Base-by-base conservation (phyloP, 2,113 vertebrate genomes). In the Chroicocephalus ridibundus region DNA sequence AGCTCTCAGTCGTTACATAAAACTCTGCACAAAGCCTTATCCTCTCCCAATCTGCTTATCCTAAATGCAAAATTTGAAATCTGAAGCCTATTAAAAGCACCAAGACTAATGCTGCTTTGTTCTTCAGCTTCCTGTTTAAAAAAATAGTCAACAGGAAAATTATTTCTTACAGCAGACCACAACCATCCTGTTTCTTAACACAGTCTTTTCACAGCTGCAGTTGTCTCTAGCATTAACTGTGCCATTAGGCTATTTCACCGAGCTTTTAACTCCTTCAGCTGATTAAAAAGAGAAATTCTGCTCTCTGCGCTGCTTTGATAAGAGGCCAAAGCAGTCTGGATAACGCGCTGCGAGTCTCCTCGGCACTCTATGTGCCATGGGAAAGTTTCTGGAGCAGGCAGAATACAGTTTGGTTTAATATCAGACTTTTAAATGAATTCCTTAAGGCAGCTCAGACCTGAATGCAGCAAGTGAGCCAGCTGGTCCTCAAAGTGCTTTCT, bases 81-180 rank as follows among this genome's bases (percentile, higher is more conserved):
- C 61, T 95, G 96, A 94, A 95, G 57, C 77, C 68, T 95, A 93
- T 97, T 96, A 95, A 96, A 95, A 94, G 92, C 95, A 90, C 84
- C 70, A 49, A 95, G 93, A 94, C 91, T 80, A 95, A 90, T 22
- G 65, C 49, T 83, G 93, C 93, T 97, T 96, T 97, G 96, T 94
- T 96, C 96, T 97, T 94, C 82, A 86, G 91, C 96, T 98, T 98
- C 98, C 97, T 97, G 96, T 96, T 78, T 86, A 92, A 96, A 97
- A 95, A 97, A 94, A 94, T 7, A 93, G 96, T 97, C 96, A 98
- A 98, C 98, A 98, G 98, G 98, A 98, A 98, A 98, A 97, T 97
- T 95, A 96, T 92, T 96, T 97, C 94, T 97, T 90, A 81, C 72
- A 94, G 95, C 82, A 97, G 96, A 98, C 97, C 97, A 95, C 97